phyloP scores from a whole-genome alignment of 2,888 invertebrate species.

The Torymus auratus region DNA sequence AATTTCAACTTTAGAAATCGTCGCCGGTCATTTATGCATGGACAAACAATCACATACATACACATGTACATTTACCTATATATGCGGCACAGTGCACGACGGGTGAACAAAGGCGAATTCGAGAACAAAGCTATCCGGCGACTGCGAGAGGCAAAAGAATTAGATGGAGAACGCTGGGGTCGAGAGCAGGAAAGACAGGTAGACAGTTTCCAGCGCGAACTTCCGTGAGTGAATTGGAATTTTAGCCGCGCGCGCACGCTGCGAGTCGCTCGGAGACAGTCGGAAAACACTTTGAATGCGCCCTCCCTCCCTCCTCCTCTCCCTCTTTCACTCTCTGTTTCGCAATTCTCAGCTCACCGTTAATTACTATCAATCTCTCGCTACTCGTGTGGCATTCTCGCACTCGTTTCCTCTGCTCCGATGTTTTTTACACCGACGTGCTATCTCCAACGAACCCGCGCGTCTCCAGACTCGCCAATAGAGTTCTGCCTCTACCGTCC shows the following conservation, averaged over 20 bases:
- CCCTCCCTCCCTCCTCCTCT: neutral
- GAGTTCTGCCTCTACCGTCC: neutral
- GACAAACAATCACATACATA: too few species aligned
- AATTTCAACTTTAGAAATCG: too few species aligned
- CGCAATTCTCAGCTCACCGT: neutral
- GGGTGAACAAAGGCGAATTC: neutral
- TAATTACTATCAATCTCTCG: too few species aligned
- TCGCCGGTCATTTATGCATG: too few species aligned
- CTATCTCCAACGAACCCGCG: too few species aligned
- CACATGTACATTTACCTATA: too few species aligned
- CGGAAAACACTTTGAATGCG: constrained; percentile 2
- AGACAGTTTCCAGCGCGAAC: constrained; percentile 17
- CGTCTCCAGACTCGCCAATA: too few species aligned
- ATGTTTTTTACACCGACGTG: too few species aligned
- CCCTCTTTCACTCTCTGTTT: neutral
- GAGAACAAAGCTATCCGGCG: neutral
- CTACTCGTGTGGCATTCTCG: too few species aligned
- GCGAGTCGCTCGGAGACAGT: neutral
- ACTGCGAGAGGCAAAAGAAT: neutral
- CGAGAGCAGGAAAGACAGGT: neutral
- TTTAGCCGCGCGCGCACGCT: constrained; percentile 22
- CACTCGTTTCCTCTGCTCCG: too few species aligned
- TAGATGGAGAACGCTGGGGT: neutral
- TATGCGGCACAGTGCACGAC: neutral
- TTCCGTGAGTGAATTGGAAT: constrained; percentile 29